Evolutionary conservation across 2,888 invertebrate species (phyloP), one percentile per base, ranked within the genome.

Genomic region (Acanthosoma haemorrhoidale): DNA sequence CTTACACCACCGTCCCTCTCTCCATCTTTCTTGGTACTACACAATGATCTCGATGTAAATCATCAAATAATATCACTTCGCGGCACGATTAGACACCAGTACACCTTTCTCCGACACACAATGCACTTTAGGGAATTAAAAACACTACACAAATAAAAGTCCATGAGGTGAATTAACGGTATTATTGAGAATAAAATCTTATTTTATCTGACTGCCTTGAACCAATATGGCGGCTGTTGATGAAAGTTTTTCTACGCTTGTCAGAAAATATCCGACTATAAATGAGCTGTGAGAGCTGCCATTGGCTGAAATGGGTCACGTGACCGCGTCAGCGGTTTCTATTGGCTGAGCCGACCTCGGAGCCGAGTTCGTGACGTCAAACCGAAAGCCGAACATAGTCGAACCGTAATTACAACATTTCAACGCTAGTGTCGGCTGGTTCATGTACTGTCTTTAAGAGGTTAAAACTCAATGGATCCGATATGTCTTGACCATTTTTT

Each of bases 211-310:
- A 87, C 86, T 86, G 87, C 85, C 85, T 85, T 21, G 31, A 87
- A 87, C 87, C 90, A 92, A 92, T 88, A 92, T 92, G 92, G 92
- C 92, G 90, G 91, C 91, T 90, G 89, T 90, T 91, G 91, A 90
- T 90, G 90, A 87, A 90, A 91, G 88, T 91, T 92, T 91, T 91
- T 90, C 88, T 90, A 90, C 90, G 91, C 91, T 91, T 91, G 91
- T 91, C 91, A 91, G 88, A 89, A 88, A 84, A 85, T 83, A 83
- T 83, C 82, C 82, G 82, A 81, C 80, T 82, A 82, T 79, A 79
- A 80, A 79, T 77, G 78, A 78, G 80, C 73, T 79, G 77, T 75
- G 51, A 73, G 72, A 68, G 15, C 71, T 76, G 75, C 75, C 75
- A 83, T 83, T 83, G 83, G 83, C 72, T 73, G 72, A 71, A 71